Conservation (phyloP, 2,888 invertebrate species). For the Platycnemis pennipes region DNA sequence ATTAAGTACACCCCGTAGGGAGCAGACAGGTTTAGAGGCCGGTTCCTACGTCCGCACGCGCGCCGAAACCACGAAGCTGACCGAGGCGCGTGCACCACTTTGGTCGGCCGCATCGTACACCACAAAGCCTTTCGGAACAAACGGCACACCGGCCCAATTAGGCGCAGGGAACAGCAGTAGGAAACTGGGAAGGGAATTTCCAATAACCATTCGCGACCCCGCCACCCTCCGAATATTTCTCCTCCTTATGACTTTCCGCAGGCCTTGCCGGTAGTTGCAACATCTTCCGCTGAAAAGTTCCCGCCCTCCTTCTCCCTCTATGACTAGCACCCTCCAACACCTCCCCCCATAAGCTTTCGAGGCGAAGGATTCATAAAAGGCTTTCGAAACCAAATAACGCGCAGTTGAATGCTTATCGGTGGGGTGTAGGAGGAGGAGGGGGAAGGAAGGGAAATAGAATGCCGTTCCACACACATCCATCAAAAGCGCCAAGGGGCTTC, state of each 20-base stretch:
- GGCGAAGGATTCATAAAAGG: conserved; percentile 51
- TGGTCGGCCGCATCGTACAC: neutral
- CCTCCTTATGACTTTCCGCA: neutral
- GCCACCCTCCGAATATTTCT: neutral
- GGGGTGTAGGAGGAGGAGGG: neutral
- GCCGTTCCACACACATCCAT: conserved; percentile 57
- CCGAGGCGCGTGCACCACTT: neutral
- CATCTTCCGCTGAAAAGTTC: neutral
- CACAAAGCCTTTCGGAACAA: too few relatives aligned
- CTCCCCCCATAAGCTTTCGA: neutral
- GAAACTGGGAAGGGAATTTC: too few relatives aligned
- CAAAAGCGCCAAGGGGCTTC: conserved; percentile 47
- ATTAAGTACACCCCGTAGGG: neutral
- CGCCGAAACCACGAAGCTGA: neutral
- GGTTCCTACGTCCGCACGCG: neutral
- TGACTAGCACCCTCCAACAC: neutral
- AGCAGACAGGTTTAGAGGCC: neutral
- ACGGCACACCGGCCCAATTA: neutral
- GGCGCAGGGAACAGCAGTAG: neutral
- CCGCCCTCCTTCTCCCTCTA: neutral
- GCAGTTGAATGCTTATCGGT: conserved; percentile 63
- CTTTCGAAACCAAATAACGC: conserved; percentile 65
- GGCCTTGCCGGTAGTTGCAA: neutral
- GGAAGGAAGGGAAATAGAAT: conserved; percentile 46
- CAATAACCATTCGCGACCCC: neutral